These are phyloP conservation scores for Spinibarbus caldwelli DNA, from an alignment of 2,797 vertebrate genomes.

Conservation along the genomic window DNA sequence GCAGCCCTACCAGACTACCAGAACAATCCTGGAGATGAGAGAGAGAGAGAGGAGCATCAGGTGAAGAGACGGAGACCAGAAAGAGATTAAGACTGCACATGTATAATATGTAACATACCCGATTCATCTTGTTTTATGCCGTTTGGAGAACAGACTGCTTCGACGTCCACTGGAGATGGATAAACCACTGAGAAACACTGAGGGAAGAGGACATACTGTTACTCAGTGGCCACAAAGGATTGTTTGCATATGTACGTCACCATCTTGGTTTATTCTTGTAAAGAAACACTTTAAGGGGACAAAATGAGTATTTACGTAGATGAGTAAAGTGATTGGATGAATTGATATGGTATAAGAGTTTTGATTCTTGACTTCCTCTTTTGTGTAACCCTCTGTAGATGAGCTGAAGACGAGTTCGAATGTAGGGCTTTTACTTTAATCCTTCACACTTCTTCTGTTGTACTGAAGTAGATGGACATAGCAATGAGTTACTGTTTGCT, in stretches of 20 bases:
- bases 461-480: conserved; percentile 20
- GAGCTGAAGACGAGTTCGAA: conserved; percentile 8
- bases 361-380: conserved; percentile 6
- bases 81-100: conserved; percentile 43
- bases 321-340: not conserved
- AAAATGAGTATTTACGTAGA: not conserved
- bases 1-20: too few relatives aligned
- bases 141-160: conserved; percentile 46
- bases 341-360: conserved; percentile 11
- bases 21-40: not conserved
- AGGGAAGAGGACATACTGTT: conserved; percentile 12
- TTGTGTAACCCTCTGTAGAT: conserved; percentile 36
- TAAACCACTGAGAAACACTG: conserved; percentile 12
- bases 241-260: not conserved
- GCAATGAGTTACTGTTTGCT: not conserved
- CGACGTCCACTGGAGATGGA: not conserved
- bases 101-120: conserved; percentile 56
- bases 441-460: not conserved
- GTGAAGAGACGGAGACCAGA: not conserved
- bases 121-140: conserved; percentile 53
- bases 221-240: not conserved
- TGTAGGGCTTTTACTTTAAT: not conserved
- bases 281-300: conserved; percentile 2
- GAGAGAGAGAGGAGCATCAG: not conserved
- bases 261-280: conserved; percentile 5